Percentiles rank a stretch among this genome's conserved stretches.
These are phyloP conservation scores for Chelidonichthys spinosus DNA, from an alignment of 2,797 vertebrate species.

Conservation along the genomic window DNA sequence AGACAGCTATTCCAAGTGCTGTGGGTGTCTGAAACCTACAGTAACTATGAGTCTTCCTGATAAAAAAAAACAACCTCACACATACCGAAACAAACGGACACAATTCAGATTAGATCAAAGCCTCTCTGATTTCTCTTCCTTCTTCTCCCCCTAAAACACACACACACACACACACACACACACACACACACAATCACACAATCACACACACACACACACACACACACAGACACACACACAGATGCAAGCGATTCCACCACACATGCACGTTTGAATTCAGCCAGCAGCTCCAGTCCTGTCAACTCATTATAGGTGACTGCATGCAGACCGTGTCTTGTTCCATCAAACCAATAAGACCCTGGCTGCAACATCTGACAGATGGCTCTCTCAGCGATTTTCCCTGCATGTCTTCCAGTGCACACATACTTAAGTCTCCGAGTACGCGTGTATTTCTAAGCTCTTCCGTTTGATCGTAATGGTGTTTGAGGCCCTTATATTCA, in stretches of 20 bases:
- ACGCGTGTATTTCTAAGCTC: conserved; percentile 33
- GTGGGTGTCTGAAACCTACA: background rate
- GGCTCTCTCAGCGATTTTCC: conserved; percentile 67
- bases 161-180: background rate
- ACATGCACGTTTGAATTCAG: conserved; percentile 7
- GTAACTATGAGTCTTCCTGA: background rate
- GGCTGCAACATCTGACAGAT: conserved; percentile 60
- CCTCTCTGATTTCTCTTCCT: background rate
- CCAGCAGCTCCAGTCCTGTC: conserved; percentile 13
- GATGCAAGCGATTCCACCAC: background rate
- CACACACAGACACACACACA: conserved; percentile 11
- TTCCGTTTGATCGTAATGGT: conserved; percentile 56
- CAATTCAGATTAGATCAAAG: conserved; percentile 18
- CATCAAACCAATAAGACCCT: conserved; percentile 49
- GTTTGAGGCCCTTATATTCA: conserved; percentile 65
- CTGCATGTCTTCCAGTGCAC: background rate
- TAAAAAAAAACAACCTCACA: background rate
- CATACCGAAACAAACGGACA: background rate
- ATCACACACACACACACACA: background rate
- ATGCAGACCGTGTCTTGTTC: conserved; percentile 52
- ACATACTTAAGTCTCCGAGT: conserved; percentile 10
- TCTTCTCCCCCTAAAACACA: background rate
- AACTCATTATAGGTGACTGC: conserved; percentile 56
- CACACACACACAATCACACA: conserved; percentile 4
- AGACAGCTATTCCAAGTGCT: background rate